Base-by-base conservation (phyloP, 2,888 invertebrate species). In the Meteorus cinctellus region DNA sequence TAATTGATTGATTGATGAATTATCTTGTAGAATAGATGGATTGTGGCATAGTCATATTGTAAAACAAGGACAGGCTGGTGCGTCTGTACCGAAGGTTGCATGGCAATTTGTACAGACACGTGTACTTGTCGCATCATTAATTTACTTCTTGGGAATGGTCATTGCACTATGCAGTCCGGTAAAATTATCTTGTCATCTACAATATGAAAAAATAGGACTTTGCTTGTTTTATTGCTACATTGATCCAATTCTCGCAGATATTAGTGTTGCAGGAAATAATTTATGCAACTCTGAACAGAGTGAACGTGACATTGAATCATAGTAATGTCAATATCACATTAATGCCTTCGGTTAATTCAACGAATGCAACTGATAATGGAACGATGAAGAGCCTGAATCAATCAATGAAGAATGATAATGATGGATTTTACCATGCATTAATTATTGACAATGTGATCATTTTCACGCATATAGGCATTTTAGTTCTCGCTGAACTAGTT, bases 91-190 rank as follows among this genome's bases (percentile, higher is more conserved):
- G 1, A 80, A 86, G 48, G 90, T 90, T 12, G 85, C 91, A 2
- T 90, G 90, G 88, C 84, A 86, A 65, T 91, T 91, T 78, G 87
- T 90, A 63, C 84, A 90, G 59, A 91, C 90, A 2, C 85, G 91
- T 29, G 83, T 91, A 12, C 81, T 91, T 34, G 72, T 91, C 16
- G 89, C 90, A 8, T 86, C 90, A 4, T 75, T 90, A 10, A 80
- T 91, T 51, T 90, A 90, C 77, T 82, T 91, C 1, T 68, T 89
- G 12, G 90, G 91, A 76, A 84, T 90, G 19, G 73, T 87, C n/a
- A 81, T 90, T 65, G 91, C 91, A 55, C 91, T 92, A 78, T 82
- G 90, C 68, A 90, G 90, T 71, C 91, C 92, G 62, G 92, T 92
- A 87, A 90, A 90, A 31, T 45, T 68, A 75, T 70, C 31, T 48